Conservation (phyloP, 2,113 vertebrate species). For the Lonchura striata region DNA sequence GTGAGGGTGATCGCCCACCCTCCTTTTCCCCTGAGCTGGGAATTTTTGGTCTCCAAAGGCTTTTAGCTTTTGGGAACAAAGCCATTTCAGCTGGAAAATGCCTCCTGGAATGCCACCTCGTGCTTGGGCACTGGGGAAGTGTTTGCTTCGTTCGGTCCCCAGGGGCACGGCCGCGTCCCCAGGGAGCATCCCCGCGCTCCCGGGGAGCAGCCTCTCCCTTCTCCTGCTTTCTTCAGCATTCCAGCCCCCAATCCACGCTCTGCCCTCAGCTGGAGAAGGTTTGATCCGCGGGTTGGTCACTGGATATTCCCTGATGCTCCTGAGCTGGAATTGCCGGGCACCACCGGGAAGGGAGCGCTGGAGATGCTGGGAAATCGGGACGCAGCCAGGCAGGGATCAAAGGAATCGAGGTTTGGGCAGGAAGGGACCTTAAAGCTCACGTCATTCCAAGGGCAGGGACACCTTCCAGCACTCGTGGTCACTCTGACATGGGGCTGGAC, state of each 20-base stretch:
- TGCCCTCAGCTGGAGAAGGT: rapidly evolving
- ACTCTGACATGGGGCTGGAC: not conserved
- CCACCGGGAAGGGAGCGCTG: not conserved
- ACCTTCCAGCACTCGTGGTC: not conserved
- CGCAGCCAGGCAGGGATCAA: not conserved
- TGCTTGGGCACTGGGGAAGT: rapidly evolving
- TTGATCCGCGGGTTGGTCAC: rapidly evolving
- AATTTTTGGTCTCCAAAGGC: not conserved
- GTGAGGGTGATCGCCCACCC: rapidly evolving
- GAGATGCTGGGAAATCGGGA: rapidly evolving
- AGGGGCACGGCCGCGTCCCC: not conserved
- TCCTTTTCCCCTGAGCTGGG: not conserved
- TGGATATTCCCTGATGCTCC: rapidly evolving
- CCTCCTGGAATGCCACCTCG: rapidly evolving
- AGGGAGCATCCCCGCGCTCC: not conserved
- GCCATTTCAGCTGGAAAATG: not conserved
- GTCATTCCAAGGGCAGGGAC: not conserved
- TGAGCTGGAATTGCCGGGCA: rapidly evolving
- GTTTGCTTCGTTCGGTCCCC: not conserved
- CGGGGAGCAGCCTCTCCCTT: not conserved
- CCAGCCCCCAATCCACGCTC: rapidly evolving
- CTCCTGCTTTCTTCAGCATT: rapidly evolving
- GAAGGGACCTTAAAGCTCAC: not conserved
- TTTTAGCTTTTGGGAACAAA: not conserved
- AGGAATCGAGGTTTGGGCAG: not conserved